phyloP scores from a whole-genome alignment of 2,113 vertebrate genomes.

The Podarcis cretensis region DNA sequence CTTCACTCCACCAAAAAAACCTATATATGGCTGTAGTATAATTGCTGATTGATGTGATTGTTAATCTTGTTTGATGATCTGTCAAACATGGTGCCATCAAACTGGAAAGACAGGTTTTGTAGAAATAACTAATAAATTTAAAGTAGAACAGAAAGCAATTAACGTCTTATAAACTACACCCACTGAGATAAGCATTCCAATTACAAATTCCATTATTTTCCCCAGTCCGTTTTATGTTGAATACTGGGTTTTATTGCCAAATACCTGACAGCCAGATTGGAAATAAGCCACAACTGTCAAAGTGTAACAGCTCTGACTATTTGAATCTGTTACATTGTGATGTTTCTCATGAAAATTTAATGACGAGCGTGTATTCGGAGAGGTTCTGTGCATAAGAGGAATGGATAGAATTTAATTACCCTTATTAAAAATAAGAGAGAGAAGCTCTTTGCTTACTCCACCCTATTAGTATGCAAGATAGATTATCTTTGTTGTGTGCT shows the following conservation, averaged over 20 bases:
- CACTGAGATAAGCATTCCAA: conserved; percentile 68
- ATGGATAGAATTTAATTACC: conserved; percentile 78
- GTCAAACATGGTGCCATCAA: conserved; percentile 57
- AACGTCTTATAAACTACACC: conserved; percentile 63
- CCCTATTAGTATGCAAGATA: conserved; percentile 67
- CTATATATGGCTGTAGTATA: conserved; percentile 18
- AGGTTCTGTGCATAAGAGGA: conserved; percentile 57
- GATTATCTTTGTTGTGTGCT: conserved; percentile 68
- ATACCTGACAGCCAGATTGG: conserved; percentile 88
- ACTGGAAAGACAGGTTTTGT: conserved; percentile 55
- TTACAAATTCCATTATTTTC: conserved; percentile 76
- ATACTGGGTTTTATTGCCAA: conserved; percentile 80
- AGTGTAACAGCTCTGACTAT: conserved; percentile 61
- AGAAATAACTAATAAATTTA: conserved; percentile 66
- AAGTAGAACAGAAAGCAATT: conserved; percentile 54
- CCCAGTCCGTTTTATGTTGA: conserved; percentile 68
- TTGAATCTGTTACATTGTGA: conserved; percentile 74
- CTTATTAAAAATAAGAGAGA: conserved; percentile 76
- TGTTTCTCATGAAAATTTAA: conserved; percentile 82
- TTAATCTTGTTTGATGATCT: conserved; percentile 46
- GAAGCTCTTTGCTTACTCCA: conserved; percentile 58
- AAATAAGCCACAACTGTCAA: conserved; percentile 78
- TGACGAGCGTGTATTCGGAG: conserved; percentile 71
- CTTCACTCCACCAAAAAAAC: not conserved
- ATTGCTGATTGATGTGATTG: conserved; percentile 22